These are phyloP conservation scores for Ceyx cyanopectus DNA, from an alignment of 2,113 vertebrate species.

Conservation along the genomic window DNA sequence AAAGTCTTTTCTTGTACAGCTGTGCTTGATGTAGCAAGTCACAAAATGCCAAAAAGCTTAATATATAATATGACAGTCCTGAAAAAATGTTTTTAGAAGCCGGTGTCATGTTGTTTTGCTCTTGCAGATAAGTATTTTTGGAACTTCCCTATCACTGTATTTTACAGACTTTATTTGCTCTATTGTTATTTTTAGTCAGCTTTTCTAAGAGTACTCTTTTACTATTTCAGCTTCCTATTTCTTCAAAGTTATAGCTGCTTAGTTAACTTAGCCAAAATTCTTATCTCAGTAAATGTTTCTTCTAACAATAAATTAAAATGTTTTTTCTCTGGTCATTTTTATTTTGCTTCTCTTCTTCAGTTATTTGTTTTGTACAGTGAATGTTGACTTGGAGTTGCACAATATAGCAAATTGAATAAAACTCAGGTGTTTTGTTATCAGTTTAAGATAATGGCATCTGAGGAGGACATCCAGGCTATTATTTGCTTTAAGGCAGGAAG, in stretches of 20 bases:
- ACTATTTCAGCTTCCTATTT: conserved; percentile 22
- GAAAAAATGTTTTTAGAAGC: conserved; percentile 44
- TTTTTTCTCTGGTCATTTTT: not conserved
- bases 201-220: conserved; percentile 3
- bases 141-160: not conserved
- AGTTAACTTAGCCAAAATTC: not conserved
- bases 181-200: conserved; percentile 58
- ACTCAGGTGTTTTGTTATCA: not conserved
- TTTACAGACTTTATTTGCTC: conserved; percentile 42
- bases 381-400: not conserved
- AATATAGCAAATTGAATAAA: not conserved
- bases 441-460: not conserved
- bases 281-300: conserved; percentile 12
- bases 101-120: conserved; percentile 55
- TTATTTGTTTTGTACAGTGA: not conserved
- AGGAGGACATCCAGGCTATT: not conserved
- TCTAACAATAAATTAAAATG: conserved; percentile 17
- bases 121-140: conserved; percentile 40
- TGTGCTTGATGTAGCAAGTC: not conserved
- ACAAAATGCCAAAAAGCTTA: not conserved
- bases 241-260: not conserved
- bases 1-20: not conserved
- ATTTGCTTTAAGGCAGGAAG: not conserved
- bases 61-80: not conserved
- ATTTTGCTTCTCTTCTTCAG: not conserved